These are phyloP conservation scores for Vireo griseus DNA, from an alignment of 2,797 vertebrate species.

Conservation along the genomic window DNA sequence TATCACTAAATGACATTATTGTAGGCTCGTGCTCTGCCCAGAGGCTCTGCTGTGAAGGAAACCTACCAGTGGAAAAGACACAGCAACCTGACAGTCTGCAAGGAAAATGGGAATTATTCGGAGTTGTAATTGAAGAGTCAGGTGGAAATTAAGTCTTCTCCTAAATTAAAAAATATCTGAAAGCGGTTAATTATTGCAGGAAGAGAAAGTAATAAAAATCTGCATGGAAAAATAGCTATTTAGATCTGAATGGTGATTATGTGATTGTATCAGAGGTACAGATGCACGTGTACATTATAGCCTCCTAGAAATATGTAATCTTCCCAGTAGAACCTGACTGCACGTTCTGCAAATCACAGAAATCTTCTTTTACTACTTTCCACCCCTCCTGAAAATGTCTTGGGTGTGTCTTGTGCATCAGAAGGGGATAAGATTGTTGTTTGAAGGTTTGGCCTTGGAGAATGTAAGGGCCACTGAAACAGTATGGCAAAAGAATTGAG, in stretches of 20 bases:
- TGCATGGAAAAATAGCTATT: not conserved
- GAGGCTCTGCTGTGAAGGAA: not conserved
- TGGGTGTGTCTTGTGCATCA: constrained; percentile 30
- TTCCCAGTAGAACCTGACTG: constrained; percentile 56
- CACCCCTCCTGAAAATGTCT: constrained; percentile 28
- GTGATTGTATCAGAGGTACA: constrained; percentile 15
- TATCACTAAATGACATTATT: not conserved
- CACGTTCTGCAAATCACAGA: constrained; percentile 47
- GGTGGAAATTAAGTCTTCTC: not conserved
- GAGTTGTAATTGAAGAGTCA: not conserved
- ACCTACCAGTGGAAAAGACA: not conserved
- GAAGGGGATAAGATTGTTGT: not conserved
- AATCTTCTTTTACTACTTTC: constrained; percentile 51
- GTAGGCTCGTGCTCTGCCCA: not conserved
- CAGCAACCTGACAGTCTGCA: not conserved
- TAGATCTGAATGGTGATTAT: constrained; percentile 12
- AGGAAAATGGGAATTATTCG: not conserved
- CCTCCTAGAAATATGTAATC: constrained; percentile 35
- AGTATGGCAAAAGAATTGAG: not conserved
- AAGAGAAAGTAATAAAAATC: constrained; percentile 31
- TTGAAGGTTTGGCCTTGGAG: not conserved
- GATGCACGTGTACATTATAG: not conserved
- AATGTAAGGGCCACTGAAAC: not conserved
- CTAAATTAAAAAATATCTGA: not conserved
- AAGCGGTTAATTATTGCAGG: not conserved